These are phyloP conservation scores for Microctonus hyperodae DNA, from an alignment of 2,888 invertebrate genomes.

Conservation along the genomic window DNA sequence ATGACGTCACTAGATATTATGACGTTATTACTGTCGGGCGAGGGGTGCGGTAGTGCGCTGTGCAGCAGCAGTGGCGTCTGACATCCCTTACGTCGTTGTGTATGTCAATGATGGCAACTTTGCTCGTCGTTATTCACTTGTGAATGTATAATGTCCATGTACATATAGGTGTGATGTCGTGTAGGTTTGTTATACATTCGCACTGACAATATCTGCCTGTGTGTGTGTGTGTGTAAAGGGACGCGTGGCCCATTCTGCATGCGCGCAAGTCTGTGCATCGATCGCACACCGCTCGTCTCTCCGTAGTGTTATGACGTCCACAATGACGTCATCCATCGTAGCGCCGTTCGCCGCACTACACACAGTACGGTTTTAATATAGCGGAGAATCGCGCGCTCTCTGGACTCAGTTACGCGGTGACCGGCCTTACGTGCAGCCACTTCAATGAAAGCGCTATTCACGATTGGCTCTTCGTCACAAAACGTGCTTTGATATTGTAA, in stretches of 20 bases:
- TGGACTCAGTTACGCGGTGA: conserved; percentile 61
- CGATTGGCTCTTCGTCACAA: background rate
- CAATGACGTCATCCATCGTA: conserved; percentile 48
- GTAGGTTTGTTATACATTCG: background rate
- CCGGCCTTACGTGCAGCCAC: conserved; percentile 55
- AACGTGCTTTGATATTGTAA: conserved; percentile 12
- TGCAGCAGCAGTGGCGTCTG: no score
- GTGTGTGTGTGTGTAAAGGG: no score
- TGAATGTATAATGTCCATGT: no score
- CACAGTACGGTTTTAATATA: conserved; percentile 63
- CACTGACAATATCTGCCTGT: no score
- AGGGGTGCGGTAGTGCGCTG: conserved; percentile 9
- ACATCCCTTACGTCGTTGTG: no score
- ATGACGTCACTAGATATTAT: conserved; percentile 13
- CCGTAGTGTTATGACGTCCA: conserved; percentile 54
- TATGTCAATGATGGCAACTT: no score
- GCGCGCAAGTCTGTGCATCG: conserved; percentile 40
- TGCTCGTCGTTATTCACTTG: background rate
- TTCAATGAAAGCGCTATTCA: background rate
- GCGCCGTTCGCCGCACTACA: conserved; percentile 60
- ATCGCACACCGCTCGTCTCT: conserved; percentile 18
- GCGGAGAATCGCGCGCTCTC: conserved; percentile 58
- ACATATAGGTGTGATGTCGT: no score
- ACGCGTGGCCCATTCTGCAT: no score
- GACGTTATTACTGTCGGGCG: conserved; percentile 15